phyloP scores from a whole-genome alignment of 2,113 vertebrate species.

The Tapirus terrestris region DNA sequence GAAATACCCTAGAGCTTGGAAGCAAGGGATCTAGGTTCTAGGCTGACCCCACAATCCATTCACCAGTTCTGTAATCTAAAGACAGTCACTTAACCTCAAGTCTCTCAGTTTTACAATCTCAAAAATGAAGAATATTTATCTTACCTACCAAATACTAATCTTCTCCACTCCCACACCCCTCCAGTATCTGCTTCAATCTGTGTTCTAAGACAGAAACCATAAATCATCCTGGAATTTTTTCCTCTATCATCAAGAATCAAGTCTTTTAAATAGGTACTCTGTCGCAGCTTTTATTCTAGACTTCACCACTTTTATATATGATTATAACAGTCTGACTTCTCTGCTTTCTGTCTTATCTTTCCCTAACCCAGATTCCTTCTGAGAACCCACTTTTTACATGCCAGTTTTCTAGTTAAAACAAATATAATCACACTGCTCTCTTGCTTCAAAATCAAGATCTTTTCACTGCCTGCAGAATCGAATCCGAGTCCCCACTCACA shows the following conservation, averaged over 20 bases:
- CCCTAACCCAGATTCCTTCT: background rate
- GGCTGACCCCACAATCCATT: background rate
- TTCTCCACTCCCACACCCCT: background rate
- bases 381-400: background rate
- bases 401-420: background rate
- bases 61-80: background rate
- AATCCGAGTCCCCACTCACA: background rate
- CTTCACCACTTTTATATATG: background rate
- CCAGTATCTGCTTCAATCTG: background rate
- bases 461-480: background rate
- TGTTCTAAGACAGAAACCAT: background rate
- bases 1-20: background rate
- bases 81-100: background rate
- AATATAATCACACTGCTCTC: background rate
- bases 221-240: background rate
- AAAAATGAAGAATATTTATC: background rate
- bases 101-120: background rate
- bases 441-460: background rate
- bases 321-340: background rate
- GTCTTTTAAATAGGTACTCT: background rate
- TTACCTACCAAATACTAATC: background rate
- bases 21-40: background rate
- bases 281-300: background rate
- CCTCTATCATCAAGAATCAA: background rate
- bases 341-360: background rate